phyloP scores from a whole-genome alignment of 2,797 vertebrate genomes.

The Tarsius wallacei region DNA sequence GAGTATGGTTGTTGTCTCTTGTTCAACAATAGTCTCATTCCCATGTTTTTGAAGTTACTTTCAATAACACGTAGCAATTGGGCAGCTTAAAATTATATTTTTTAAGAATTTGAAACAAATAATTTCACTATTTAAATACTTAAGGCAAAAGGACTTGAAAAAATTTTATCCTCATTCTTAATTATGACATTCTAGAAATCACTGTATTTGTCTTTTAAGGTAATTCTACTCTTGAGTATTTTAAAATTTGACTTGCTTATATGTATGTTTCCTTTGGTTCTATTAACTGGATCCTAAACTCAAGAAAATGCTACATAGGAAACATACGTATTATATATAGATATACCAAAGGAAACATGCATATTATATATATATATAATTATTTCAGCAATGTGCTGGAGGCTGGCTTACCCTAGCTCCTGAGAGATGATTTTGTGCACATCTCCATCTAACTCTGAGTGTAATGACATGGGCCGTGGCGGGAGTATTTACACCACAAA shows the following conservation, averaged over 20 bases:
- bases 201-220: constrained; percentile 28
- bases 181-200: background rate
- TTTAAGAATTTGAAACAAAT: constrained; percentile 10
- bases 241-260: background rate
- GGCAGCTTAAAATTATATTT: background rate
- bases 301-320: background rate
- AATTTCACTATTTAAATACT: background rate
- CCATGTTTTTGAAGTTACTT: constrained; percentile 31
- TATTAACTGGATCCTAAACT: background rate
- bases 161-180: background rate
- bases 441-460: background rate
- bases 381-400: background rate
- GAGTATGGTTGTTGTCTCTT: background rate
- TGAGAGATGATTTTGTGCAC: background rate
- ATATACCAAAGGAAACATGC: too few relatives aligned
- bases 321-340: too few relatives aligned
- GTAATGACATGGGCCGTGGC: background rate
- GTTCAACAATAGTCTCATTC: background rate
- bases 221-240: constrained; percentile 40
- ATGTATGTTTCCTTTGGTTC: background rate
- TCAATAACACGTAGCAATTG: background rate
- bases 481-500: background rate
- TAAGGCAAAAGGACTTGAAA: background rate
- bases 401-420: background rate
- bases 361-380: background rate